Evolutionary conservation across 2,113 vertebrate species (phyloP), one percentile per base, ranked within the genome.

Genomic region (Platycercus adscitus): DNA sequence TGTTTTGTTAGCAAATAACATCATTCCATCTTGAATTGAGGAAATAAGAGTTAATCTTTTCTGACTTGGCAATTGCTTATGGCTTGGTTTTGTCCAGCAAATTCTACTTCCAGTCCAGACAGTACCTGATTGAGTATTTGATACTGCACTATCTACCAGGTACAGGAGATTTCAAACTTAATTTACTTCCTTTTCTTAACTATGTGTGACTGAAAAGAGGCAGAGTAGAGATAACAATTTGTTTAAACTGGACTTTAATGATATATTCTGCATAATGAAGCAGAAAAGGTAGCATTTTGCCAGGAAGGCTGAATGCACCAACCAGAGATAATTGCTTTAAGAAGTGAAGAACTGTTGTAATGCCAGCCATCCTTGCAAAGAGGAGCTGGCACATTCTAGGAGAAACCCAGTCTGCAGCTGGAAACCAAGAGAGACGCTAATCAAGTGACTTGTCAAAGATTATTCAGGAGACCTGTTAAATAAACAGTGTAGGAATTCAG

Each of bases 211-310:
- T 84, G 87, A 95, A 86, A 76, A 91, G 66, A 89, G 81, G 43
- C 72, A 78, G 86, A 85, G 50, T 8, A 86, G 81, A 93, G 93
- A 66, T 89, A 83, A 60, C 35, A 10, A 78, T 95, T 81, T 89
- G n/a, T 95, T 95, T 95, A 75, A 96, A 81, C 47, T 92, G 80
- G 52, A 50, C 86, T 63, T 88, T 63, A 83, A 46, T 49, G 41
- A 64, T 92, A 35, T 23, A 13, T 46, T 79, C 39, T 2, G 0
- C 65, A 46, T 82, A 93, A 63, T 2, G 7, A 88, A 93, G 71
- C 55, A 85, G 93, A 47, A 81, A 80, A 65, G 81, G 33, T 23
- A 86, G 31, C 25, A 9, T 77, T 92, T 87, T 95, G 75, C 73
- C 53, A 70, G 55, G 60, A 84, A 52, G 82, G 15, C 53, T 80